Evolutionary conservation across 2,113 vertebrate genomes (phyloP), one percentile per base, ranked within the genome.

Genomic region (Sterrhoptilus dennistouni): DNA sequence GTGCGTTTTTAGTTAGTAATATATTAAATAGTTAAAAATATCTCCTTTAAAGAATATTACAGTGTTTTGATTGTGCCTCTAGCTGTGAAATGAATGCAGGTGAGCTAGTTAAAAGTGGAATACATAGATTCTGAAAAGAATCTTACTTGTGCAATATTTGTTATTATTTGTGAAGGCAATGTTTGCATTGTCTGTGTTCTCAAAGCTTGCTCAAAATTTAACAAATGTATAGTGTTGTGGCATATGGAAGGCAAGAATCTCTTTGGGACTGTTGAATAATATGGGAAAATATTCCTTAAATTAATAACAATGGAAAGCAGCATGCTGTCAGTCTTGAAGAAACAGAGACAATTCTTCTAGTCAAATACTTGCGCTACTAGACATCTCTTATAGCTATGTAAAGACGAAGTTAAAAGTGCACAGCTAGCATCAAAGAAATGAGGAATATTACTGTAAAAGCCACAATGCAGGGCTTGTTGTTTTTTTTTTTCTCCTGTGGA

Each of bases 391-490:
- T 1, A 89, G 54, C 56, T 75, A 15, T 56, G 19, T 88, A 38
- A 92, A 85, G 35, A 75, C 28, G 59, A 66, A 60, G 52, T 42
- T 57, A 35, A 5, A 69, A 45, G 14, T 57, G 8, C 42, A 12
- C 8, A 44, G n/a, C 56, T 78, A 65, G 20, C 8, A 18, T 61
- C 12, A 52, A 56, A 47, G 52, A 60, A 52, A 60, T 31, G 27
- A 47, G 61, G 70, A 66, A 38, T 33, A 2, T 29, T 70, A 40
- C 27, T 57, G 8, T 64, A 42, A 86, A 71, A 89, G 29, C 38
- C 40, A 72, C 14, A 0, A 0, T 50, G 20, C 18, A 21, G 16
- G 9, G 44, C n/a, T n/a, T 11, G 38, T 11, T 33, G n/a, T 74
- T n/a, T 40, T 38, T 85, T 69, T 65, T 65, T 64, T 52, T 50